Evolutionary conservation across 2,888 invertebrate species (phyloP), one percentile per base, ranked within the genome.

Genomic region (Tenodera sinensis): DNA sequence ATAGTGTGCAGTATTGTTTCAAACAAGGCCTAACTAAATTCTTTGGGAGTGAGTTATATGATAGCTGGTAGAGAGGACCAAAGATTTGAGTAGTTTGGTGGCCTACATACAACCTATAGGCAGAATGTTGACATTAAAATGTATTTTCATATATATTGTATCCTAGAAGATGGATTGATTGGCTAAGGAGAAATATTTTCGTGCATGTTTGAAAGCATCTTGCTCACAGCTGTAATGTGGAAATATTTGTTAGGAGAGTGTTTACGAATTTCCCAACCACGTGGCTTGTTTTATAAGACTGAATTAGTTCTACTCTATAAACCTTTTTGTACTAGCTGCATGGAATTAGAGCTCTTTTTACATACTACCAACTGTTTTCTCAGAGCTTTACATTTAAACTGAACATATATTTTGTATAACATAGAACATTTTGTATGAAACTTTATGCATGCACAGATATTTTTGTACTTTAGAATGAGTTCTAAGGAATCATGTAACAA

Each of bases 241-340:
- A 71, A 20, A 71, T 54, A 54, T 54, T 87, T 71, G 34, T 87
- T 30, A 82, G 25, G 42, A 83, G 87, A 25, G 54, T n/a, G 28
- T 54, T 15, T 20, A 71, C 25, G 28, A 14, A 81, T 25, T 30
- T 28, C 85, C 54, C 81, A 87, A 82, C 87, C 87, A 87, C 28
- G 87, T 87, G 87, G 30, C 87, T 87, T 30, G 34, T 87, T 85
- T 82, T 87, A 87, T 82, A 87, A 87, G 87, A 87, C 87, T 87
- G 87, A 87, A 87, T 87, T 87, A 87, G 87, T 87, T 87, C n/a
- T n/a, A 87, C 81, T 82, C 82, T 87, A 83, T 86, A 86, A 81
- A 34, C 34, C 54, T 54, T n/a, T 30, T 27, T 85, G 34, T 85
- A 42, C n/a, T 27, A 34, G 28, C 27, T 28, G 30, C 85, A 28